Conservation (phyloP, 2,888 invertebrate genomes). For the Thera obeliscata region DNA sequence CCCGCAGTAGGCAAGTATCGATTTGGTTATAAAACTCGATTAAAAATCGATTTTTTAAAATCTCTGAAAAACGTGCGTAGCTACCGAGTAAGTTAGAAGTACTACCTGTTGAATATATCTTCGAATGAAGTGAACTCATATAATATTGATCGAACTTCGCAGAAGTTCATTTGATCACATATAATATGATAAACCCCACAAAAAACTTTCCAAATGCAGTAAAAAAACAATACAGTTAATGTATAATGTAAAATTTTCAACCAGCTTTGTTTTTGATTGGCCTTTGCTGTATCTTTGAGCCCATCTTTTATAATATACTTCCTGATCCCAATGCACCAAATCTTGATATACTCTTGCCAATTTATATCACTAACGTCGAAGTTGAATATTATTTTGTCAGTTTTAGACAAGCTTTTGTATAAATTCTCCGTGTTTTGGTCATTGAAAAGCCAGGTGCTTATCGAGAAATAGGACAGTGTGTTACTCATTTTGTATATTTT, state of each 20-base stretch:
- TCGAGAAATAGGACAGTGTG: conserved; percentile 24
- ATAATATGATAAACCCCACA: neutral
- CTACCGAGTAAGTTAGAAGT: no score
- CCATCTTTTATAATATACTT: conserved; percentile 41
- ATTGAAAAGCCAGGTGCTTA: conserved; percentile 28
- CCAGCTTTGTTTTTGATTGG: neutral
- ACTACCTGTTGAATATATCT: no score
- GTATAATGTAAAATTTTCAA: conserved; percentile 1
- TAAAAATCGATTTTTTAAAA: no score
- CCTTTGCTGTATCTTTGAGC: conserved; percentile 5
- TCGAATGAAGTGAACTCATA: no score
- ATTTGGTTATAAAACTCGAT: no score
- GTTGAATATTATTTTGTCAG: conserved; percentile 39
- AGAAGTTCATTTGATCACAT: no score
- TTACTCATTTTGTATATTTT: conserved; percentile 32
- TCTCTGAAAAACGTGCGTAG: no score
- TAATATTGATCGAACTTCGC: no score
- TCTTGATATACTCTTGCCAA: conserved; percentile 16
- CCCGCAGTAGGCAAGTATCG: no score
- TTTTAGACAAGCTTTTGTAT: conserved; percentile 29
- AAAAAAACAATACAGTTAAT: neutral
- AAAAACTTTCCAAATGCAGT: conserved; percentile 2
- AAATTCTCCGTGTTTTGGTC: conserved; percentile 29
- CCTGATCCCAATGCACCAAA: conserved; percentile 32
- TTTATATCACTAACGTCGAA: conserved; percentile 35